A percentile compares a stretch with the other conserved stretches of the same genome.
Evolutionary conservation across 2,888 invertebrate species (phyloP).

Genomic region (Heteromurus nitidus): DNA sequence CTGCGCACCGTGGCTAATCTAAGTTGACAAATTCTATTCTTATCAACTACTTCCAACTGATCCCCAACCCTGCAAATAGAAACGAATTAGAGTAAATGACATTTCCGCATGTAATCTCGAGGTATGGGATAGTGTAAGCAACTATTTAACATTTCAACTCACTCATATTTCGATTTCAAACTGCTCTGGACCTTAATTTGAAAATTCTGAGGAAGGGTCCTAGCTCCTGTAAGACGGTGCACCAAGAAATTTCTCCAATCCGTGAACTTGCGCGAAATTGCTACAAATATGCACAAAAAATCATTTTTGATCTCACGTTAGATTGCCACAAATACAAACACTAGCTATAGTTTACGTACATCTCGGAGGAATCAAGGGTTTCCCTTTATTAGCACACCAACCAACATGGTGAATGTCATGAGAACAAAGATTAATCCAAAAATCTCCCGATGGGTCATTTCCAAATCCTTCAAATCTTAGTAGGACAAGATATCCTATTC

Average conservation of each 20-base stretch:
- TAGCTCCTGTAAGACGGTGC: constrained; percentile 93
- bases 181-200: constrained; percentile 90
- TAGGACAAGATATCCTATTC: constrained; percentile 78
- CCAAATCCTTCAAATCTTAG: constrained; percentile 93
- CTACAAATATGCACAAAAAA: constrained; percentile 75
- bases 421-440: constrained; percentile 97
- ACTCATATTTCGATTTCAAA: constrained; percentile 85
- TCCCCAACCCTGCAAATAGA: constrained; percentile 81
- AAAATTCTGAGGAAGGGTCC: constrained; percentile 95
- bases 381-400: constrained; percentile 97
- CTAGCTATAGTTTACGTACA: constrained; percentile 79
- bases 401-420: constrained; percentile 97
- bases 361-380: constrained; percentile 94
- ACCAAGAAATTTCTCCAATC: constrained; percentile 98
- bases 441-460: constrained; percentile 90
- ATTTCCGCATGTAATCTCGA: too few species aligned
- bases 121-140: too few species aligned
- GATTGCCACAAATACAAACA: constrained; percentile 79
- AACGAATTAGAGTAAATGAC: not conserved
- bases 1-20: constrained; percentile 90
- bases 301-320: constrained; percentile 94
- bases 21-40: constrained; percentile 94
- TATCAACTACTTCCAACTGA: constrained; percentile 95
- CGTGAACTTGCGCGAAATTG: constrained; percentile 92
- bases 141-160: constrained; percentile 53